These are phyloP conservation scores for Hypena proboscidalis DNA, from an alignment of 2,888 invertebrate species.

Conservation along the genomic window DNA sequence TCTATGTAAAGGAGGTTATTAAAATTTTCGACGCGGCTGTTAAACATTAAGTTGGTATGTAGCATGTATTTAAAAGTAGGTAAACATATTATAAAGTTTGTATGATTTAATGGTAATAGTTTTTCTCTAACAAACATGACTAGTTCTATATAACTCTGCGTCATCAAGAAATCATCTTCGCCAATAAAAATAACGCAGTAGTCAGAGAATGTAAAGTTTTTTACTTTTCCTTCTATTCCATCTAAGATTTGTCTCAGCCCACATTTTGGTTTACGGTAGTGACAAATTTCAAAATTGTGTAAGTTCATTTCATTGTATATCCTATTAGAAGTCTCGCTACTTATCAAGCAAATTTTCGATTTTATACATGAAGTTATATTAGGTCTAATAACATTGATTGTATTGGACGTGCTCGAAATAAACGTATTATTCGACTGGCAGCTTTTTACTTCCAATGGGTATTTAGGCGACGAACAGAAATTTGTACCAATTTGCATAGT, in stretches of 20 bases:
- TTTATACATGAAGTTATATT: too few species aligned
- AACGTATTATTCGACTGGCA: too few species aligned
- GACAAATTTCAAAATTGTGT: background rate
- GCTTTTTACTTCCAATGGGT: too few species aligned
- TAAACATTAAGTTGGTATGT: slow-evolving; percentile 1
- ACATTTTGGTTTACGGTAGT: background rate
- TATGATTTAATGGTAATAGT: background rate
- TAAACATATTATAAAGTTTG: background rate
- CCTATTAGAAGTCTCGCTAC: background rate
- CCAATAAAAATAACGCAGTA: too few species aligned
- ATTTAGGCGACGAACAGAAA: too few species aligned
- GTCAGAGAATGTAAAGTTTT: background rate
- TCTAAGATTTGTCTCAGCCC: background rate
- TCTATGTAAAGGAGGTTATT: slow-evolving; percentile 5
- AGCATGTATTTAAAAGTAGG: background rate
- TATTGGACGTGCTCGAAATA: too few species aligned
- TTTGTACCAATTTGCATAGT: too few species aligned
- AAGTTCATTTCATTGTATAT: background rate
- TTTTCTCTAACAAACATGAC: background rate
- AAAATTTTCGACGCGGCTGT: slow-evolving; percentile 2
- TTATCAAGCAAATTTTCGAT: background rate
- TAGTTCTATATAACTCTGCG: background rate
- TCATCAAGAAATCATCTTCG: too few species aligned
- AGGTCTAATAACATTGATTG: too few species aligned
- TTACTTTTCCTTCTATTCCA: background rate